Evolutionary conservation across 2,888 invertebrate species (phyloP), one percentile per base, ranked within the genome.

Genomic region (Drosophila fungiperda): DNA sequence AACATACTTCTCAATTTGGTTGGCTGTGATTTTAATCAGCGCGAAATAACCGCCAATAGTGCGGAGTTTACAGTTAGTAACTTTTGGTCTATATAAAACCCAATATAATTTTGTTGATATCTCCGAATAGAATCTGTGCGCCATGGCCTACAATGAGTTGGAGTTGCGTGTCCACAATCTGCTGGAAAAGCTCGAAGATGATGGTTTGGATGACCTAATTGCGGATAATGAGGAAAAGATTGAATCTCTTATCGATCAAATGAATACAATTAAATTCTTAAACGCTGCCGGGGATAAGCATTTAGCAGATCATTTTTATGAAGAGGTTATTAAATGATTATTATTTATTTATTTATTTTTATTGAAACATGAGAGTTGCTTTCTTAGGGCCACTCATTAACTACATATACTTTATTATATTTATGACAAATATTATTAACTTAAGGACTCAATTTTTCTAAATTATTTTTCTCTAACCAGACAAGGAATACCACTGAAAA

Each of bases 1-100:
- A 91, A 91, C 50, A 83, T 82, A 55, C 65, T 91, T 45, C 55
- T 91, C 50, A 88, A 84, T 36, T 9, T 91, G 26, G 54, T 91
- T 33, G 87, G 89, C n/a, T 68, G 70, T 50, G 91, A 90, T 61
- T 91, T 82, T 45, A 91, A 91, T 69, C 66, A 59, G 9, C 82
- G 84, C 12, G 52, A 55, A 11, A 78, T 67, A 29, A 91, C 91
- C 8, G 69, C 45, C 20, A 73, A 76, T 3, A 90, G 78, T 65
- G 60, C 70, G 2, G 90, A 91, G 5, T 91, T 87, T 52, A 9
- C 69, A 40, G 87, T 87, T 8, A 52, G 76, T 67, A 38, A 2
- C 1, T 8, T n/a, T 1, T n/a, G 5, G 32, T 42, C 5, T 15
- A 20, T 3, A 55, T 8, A 11, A 2, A 20, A n/a, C 8, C 9